Conservation (phyloP, 2,113 vertebrate species). For the Sylvietta virens region DNA sequence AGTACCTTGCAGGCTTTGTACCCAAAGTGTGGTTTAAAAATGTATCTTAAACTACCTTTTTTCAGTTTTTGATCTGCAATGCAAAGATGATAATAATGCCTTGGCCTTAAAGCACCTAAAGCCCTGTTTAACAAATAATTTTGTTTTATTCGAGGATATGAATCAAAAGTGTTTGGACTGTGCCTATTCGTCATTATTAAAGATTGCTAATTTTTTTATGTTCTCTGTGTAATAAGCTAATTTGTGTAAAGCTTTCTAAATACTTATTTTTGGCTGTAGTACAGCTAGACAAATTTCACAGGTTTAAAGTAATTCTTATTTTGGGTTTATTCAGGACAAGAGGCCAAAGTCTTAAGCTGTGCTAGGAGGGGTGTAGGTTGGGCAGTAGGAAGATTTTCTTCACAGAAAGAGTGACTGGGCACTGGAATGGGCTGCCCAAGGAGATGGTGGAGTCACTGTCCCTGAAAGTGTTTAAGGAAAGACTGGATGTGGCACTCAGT, state of each 20-base stretch:
- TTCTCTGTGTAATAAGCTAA: neutral
- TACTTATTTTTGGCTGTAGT: neutral
- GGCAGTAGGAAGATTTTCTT: neutral
- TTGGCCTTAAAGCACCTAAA: constrained; percentile 9
- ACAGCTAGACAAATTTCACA: neutral
- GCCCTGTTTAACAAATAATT: constrained; percentile 29
- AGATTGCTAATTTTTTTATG: neutral
- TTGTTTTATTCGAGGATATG: constrained; percentile 4
- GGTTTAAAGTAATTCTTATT: neutral
- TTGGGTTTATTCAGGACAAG: neutral
- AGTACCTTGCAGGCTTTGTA: neutral
- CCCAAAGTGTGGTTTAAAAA: neutral
- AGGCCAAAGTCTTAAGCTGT: neutral
- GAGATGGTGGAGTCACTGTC: too few relatives aligned
- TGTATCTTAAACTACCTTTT: constrained; percentile 10
- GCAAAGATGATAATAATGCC: neutral
- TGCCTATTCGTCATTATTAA: neutral
- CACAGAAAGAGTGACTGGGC: neutral
- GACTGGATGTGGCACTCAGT: neutral
- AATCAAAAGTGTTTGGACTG: constrained; percentile 29
- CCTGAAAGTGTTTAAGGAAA: neutral
- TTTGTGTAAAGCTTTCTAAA: neutral
- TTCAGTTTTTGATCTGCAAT: constrained; percentile 15
- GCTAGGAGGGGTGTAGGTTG: neutral
- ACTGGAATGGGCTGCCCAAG: neutral